Evolutionary conservation across 2,888 invertebrate species (phyloP).

Genomic region (Selenia dentaria): DNA sequence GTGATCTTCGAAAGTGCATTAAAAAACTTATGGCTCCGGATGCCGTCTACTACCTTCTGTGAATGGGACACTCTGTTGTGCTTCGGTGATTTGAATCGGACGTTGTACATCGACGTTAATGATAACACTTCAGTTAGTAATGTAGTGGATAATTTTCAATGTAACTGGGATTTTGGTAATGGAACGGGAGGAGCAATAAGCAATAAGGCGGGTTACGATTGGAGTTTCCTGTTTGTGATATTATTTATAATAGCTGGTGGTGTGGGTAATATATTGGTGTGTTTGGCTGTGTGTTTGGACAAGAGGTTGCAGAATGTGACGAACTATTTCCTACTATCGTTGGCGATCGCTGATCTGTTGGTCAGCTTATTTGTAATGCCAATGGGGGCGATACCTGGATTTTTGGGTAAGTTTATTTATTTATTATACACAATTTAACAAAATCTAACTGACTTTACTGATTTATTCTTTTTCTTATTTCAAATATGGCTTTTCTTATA

Average conservation of each 20-base stretch:
- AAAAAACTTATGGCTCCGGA: constrained; percentile 67
- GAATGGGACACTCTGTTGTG: constrained; percentile 64
- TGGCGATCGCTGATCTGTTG: constrained; percentile 96
- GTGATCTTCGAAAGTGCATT: constrained; percentile 70
- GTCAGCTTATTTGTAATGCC: constrained; percentile 98
- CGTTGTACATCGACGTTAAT: constrained; percentile 60
- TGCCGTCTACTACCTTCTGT: constrained; percentile 62
- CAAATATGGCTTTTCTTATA: too few relatives aligned
- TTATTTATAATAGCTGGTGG: constrained; percentile 95
- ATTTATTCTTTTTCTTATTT: too few relatives aligned
- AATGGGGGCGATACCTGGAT: constrained; percentile 96
- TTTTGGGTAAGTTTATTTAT: constrained; percentile 89
- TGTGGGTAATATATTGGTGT: constrained; percentile 96
- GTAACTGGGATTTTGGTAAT: constrained; percentile 65
- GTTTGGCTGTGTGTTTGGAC: constrained; percentile 96
- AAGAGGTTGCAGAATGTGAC: constrained; percentile 96
- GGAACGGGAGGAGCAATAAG: constrained; percentile 44
- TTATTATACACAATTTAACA: too few relatives aligned
- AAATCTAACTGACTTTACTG: too few relatives aligned
- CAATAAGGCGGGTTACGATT: constrained; percentile 84
- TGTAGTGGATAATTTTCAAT: constrained; percentile 61
- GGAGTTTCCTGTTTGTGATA: constrained; percentile 93
- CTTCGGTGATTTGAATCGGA: constrained; percentile 61
- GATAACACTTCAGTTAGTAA: constrained; percentile 45
- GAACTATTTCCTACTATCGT: constrained; percentile 96